Evolutionary conservation across 1,140 invertebrate species (phyloP), one percentile per base, ranked within the genome.

Genomic region (Lepidurus couesii): DNA sequence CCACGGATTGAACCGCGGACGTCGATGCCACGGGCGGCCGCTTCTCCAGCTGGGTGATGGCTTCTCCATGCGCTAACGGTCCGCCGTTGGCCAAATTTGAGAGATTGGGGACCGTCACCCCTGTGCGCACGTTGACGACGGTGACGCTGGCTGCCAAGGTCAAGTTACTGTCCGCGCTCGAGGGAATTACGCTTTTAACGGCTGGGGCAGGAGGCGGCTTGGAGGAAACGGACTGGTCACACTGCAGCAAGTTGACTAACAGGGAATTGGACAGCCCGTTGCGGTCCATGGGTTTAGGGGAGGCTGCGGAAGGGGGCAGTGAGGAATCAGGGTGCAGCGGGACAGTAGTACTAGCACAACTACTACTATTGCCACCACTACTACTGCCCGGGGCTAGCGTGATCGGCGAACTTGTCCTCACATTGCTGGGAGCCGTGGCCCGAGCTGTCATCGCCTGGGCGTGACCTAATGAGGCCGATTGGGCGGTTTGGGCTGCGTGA

Each of bases 401-500:
- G 0, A 44, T 21, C n/a, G 75, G 34, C 7, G 75, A 77, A 21
- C 42, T 77, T 34, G 75, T 77, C 16, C 43, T n/a, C 21, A 80
- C 24, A 13, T 43, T 24, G 42, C 73, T 16, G 21, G 44, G 9
- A 8, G 74, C n/a, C 11, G 78, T 43, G 24, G 80, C 42, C 47
- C 77, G 79, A 81, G 79, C 79, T 81, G 78, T 80, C 79, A 42
- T 80, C 42, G 82, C 78, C 34, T 82, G 82, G 74, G 75, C 79
- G 80, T 76, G 77, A 44, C 73, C 81, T 34, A 34, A 34, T 34
- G 34, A 34, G 80, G 43, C 78, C 45, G 82, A 82, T 76, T 86
- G 86, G 80, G 88, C 87, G 16, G 88, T 87, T 75, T 84, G 88
- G 7, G 89, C 89, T 75, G 93, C 93, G 83, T 95, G 93, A 76